Base-by-base conservation (phyloP, 92 coral and sea anemone genomes). In the Siderastrea siderea region DNA sequence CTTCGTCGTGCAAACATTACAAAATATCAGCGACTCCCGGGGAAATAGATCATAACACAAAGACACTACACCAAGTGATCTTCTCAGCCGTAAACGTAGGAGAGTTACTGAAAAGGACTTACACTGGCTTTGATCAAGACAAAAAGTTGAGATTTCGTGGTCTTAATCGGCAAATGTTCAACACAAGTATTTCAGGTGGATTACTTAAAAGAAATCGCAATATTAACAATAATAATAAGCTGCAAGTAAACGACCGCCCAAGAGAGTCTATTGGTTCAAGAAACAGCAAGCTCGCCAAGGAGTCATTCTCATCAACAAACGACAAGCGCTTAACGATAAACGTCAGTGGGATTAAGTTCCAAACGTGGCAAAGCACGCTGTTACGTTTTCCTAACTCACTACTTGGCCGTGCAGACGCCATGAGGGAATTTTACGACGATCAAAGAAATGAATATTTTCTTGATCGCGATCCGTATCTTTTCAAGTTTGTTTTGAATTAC, bases 391-490 rank as follows among this genome's bases (percentile, higher is more conserved):
- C 99, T 1, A 83, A 95, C 51, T 95, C 99, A 5, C 76, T 97
- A 58, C 79, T 97, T 11, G 99, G 99, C 15, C 91, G 98, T 77
- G 79, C 38, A 15, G 90, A 92, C 70, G 94, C 92, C 89, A 93
- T 95, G 66, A 89, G 91, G 59, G 78, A 86, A n/a, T 97, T 94
- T 62, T 96, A 95, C 80, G 98, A 97, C 87, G 77, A 86, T n/a
- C 80, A 85, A 74, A 92, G 84, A 74, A 89, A 93, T 16, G 99
- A 97, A 64, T 97, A 97, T 75, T 95, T 97, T 47, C 88, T 97
- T 62, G 98, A 97, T 68, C 89, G 99, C 54, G 99, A 97, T 66
- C 99, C 99, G 1, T 90, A 95, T 62, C 88, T 97, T 19, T 97
- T 97, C 76, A 97, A 95, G 79, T 97, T 95, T 89, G 94, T 97